phyloP scores from a whole-genome alignment of 64 coral and sea anemone species.

The Anthopleura sola region DNA sequence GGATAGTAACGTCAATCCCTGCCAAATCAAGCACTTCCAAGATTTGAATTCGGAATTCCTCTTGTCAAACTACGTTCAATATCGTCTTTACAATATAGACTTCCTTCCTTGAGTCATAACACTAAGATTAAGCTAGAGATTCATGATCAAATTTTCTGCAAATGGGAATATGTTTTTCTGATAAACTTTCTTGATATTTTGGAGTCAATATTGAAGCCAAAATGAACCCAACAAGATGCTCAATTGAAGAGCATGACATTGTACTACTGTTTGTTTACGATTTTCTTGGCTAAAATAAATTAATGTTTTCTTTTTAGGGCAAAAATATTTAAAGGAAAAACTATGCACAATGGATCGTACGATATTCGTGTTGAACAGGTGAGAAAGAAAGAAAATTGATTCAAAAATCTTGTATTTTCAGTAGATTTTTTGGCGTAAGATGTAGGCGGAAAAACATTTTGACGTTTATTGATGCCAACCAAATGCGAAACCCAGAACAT shows the following conservation, averaged over 20 bases:
- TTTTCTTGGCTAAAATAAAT: constrained; percentile 11
- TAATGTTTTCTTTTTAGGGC: constrained; percentile 58
- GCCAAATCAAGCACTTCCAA: not conserved
- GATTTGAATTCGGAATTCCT: not conserved
- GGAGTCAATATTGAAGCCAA: constrained; percentile 17
- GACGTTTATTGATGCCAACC: not conserved
- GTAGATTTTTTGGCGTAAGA: not conserved
- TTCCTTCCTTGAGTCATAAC: not conserved
- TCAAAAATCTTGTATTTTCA: not conserved
- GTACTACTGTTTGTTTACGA: not conserved
- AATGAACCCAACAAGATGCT: not conserved
- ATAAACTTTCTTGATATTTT: not conserved
- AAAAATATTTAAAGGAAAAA: constrained; percentile 69
- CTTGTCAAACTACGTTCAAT: not conserved
- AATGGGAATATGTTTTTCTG: not conserved
- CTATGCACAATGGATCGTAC: constrained; percentile 70
- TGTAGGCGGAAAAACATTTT: not conserved
- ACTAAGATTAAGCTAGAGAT: not conserved
- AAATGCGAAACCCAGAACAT: not conserved
- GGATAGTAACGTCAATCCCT: not conserved
- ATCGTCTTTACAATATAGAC: not conserved
- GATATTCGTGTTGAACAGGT: constrained; percentile 89
- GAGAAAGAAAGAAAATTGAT: not conserved
- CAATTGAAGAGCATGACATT: not conserved
- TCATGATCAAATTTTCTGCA: not conserved